Evolutionary conservation across 2,113 vertebrate species (phyloP), one percentile per base, ranked within the genome.

Genomic region (Muntiacus reevesi): DNA sequence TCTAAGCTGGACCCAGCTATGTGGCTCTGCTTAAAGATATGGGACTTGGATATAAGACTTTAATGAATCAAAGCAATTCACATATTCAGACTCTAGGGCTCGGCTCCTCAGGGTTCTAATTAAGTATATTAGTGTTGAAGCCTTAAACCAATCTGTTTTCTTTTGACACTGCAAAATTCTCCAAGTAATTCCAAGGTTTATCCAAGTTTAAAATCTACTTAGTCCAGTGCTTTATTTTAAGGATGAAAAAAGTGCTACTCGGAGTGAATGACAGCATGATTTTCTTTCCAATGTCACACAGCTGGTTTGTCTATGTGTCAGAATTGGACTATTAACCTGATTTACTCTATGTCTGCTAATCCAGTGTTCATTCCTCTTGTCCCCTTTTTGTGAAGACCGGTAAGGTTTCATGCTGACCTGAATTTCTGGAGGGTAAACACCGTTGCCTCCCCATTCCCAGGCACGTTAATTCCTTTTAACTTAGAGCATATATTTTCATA

Each of bases 131-230:
- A 76, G 10, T 59, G 2, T 43, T 33, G 6, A 92, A 96, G 15
- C 19, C 47, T n/a, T 85, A 40, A n/a, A 25, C 50, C 19, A 57
- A 81, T 85, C 0, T 74, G 28, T 47, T 78, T 40, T 93, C 5
- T 85, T 95, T 62, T 50, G 64, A 95, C 83, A 83, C 23, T 79
- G 55, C 17, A 43, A 76, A 88, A 50, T 10, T 57, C 16, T 91
- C 60, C 47, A 94, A 78, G 78, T 59, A 60, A 95, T 82, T 91
- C 33, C 28, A 89, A 96, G 14, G 14, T 91, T 91, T 89, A 40
- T 93, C 10, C 52, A 96, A 23, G 36, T 95, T 93, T 93, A 92
- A 43, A 89, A 67, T 93, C 74, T 88, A 85, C 25, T 36, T 52
- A 64, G 45, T 88, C 33, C 11, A 60, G 55, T 33, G n/a, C 11